phyloP scores from a whole-genome alignment of 2,113 vertebrate genomes.

The Sarotherodon lohbergeri region DNA sequence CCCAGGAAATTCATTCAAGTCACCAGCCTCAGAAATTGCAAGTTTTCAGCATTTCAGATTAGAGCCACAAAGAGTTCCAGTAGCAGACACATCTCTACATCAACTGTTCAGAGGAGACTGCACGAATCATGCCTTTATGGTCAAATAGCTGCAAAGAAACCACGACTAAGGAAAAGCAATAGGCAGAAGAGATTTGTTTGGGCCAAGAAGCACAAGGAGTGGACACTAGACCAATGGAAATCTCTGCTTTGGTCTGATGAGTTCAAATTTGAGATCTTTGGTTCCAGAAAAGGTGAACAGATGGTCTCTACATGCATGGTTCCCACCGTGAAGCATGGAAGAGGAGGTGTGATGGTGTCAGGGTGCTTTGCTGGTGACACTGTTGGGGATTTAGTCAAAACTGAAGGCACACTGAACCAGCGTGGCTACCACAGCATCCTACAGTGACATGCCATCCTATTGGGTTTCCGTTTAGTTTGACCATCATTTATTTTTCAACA shows the following conservation, averaged over 20 bases:
- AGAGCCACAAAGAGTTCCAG: neutral
- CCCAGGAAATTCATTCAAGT: neutral
- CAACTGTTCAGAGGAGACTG: neutral
- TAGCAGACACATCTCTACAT: neutral
- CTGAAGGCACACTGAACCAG: neutral
- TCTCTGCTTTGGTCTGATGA: neutral
- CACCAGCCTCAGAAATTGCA: neutral
- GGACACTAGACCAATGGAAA: neutral
- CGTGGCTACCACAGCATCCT: neutral
- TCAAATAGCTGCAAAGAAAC: neutral
- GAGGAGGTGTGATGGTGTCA: neutral
- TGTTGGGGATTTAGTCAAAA: neutral
- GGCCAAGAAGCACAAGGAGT: neutral
- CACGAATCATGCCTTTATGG: neutral
- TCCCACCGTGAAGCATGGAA: neutral
- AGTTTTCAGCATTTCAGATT: too few species aligned
- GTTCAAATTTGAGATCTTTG: neutral
- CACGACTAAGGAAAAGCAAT: neutral
- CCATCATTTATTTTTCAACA: neutral
- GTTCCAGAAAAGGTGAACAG: neutral
- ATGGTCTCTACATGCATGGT: neutral
- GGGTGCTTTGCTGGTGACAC: neutral
- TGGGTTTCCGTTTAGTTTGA: neutral
- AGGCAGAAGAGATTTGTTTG: neutral
- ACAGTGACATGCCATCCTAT: rapidly evolving